Evolutionary conservation across 2,113 vertebrate species (phyloP).

Genomic region (Gambusia affinis): DNA sequence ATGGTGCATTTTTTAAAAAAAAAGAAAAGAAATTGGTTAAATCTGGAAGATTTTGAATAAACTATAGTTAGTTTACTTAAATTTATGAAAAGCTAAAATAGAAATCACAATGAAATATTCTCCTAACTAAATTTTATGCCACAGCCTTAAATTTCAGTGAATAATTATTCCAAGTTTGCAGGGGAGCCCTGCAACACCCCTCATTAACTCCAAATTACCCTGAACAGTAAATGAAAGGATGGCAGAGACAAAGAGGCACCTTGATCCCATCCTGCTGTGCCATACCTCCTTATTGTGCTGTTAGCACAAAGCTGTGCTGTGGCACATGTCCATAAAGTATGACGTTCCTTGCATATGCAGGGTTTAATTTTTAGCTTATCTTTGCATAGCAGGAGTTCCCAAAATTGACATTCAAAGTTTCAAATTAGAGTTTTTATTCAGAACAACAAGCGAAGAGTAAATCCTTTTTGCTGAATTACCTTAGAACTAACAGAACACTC

Average conservation of each 20-base stretch:
- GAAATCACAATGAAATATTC: background rate
- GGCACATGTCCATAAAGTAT: constrained; percentile 11
- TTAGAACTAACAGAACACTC: background rate
- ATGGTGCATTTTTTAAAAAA: constrained; percentile 1
- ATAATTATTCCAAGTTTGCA: background rate
- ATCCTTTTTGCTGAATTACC: background rate
- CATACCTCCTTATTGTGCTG: constrained; percentile 23
- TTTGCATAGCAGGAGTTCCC: constrained; percentile 18
- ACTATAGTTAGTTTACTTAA: background rate
- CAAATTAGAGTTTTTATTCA: background rate
- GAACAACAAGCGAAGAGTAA: background rate
- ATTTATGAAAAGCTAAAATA: background rate
- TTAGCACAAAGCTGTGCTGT: constrained; percentile 17
- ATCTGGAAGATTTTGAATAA: background rate
- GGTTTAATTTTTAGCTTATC: constrained; percentile 13
- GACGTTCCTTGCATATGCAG: constrained; percentile 8
- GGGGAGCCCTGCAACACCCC: background rate
- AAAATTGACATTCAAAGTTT: background rate
- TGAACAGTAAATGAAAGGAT: constrained; percentile 37
- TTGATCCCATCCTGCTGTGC: constrained; percentile 21
- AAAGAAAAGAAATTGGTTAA: background rate
- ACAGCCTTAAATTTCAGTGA: background rate
- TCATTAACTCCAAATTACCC: constrained; percentile 29
- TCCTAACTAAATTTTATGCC: constrained; percentile 5
- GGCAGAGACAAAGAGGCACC: constrained; percentile 25